These are phyloP conservation scores for Arremon aurantiirostris DNA, from an alignment of 2,797 vertebrate species.

Conservation along the genomic window DNA sequence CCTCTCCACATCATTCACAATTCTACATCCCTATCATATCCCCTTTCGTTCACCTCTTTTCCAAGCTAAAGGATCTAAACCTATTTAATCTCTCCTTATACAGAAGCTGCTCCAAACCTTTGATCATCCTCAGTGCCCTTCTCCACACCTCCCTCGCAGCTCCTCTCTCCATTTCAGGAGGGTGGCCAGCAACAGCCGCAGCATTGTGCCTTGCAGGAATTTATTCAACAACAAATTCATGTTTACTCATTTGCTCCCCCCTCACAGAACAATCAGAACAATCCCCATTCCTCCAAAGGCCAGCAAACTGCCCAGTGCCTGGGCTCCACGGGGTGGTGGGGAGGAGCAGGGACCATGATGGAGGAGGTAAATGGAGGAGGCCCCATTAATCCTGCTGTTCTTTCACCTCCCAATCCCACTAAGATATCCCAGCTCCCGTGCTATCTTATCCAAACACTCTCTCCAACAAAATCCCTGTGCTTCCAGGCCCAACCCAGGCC, in stretches of 20 bases:
- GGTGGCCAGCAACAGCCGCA: background rate
- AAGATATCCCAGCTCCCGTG: background rate
- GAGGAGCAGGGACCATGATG: background rate
- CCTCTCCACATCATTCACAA: conserved; percentile 5
- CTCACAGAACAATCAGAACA: background rate
- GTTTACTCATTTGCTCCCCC: background rate
- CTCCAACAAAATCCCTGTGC: accelerated
- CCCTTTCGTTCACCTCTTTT: conserved; percentile 2
- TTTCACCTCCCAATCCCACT: background rate
- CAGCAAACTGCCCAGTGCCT: background rate
- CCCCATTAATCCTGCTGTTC: background rate
- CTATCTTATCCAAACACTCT: background rate
- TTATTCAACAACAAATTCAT: background rate
- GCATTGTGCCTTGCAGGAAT: background rate
- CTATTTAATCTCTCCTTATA: conserved; percentile 56
- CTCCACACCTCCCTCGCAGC: background rate
- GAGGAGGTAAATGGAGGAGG: background rate
- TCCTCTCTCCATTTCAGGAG: background rate
- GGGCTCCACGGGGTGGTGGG: background rate
- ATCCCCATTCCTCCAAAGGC: background rate
- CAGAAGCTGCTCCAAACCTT: conserved; percentile 41
- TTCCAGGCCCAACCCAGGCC: background rate
- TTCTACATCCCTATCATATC: background rate
- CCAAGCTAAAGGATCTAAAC: conserved; percentile 37
- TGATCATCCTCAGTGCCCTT: conserved; percentile 14